Evolutionary conservation across 2,888 invertebrate species (phyloP).

Genomic region (Drosophila nigritarsus): DNA sequence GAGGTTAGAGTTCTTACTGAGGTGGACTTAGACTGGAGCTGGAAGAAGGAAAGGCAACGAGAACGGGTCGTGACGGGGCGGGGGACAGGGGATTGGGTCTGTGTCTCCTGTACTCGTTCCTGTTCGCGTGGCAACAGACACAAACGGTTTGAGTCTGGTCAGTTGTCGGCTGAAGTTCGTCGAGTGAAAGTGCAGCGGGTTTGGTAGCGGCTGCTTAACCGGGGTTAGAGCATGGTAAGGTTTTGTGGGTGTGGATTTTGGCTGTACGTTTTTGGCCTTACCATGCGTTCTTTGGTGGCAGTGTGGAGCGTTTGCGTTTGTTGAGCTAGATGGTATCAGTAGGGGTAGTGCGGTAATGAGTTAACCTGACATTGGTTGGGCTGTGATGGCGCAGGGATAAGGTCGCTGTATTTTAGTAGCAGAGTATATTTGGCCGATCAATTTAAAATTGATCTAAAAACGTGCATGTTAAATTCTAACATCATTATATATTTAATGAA

Average conservation of each 20-base stretch:
- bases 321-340: neutral
- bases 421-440: neutral
- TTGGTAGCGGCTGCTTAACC: constrained; percentile 34
- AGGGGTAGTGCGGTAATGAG: constrained; percentile 19
- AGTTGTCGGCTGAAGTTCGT: constrained; percentile 50
- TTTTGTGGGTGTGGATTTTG: constrained; percentile 1
- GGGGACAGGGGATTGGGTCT: constrained; percentile 8
- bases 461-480: neutral
- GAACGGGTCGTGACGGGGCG: neutral
- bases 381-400: constrained; percentile 19
- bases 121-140: constrained; percentile 59
- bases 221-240: constrained; percentile 1
- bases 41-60: neutral
- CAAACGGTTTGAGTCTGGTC: constrained; percentile 60
- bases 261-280: constrained; percentile 3
- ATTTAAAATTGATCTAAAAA: neutral
- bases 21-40: constrained; percentile 42
- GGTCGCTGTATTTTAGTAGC: constrained; percentile 34
- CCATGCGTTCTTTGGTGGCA: constrained; percentile 20
- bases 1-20: constrained; percentile 28
- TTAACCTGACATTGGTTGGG: constrained; percentile 29
- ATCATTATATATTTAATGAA: neutral
- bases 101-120: constrained; percentile 17
- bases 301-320: neutral
- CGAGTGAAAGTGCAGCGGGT: constrained; percentile 74